Evolutionary conservation across 64 coral and sea anemone genomes (phyloP).

Genomic region (Stylophora pistillata): DNA sequence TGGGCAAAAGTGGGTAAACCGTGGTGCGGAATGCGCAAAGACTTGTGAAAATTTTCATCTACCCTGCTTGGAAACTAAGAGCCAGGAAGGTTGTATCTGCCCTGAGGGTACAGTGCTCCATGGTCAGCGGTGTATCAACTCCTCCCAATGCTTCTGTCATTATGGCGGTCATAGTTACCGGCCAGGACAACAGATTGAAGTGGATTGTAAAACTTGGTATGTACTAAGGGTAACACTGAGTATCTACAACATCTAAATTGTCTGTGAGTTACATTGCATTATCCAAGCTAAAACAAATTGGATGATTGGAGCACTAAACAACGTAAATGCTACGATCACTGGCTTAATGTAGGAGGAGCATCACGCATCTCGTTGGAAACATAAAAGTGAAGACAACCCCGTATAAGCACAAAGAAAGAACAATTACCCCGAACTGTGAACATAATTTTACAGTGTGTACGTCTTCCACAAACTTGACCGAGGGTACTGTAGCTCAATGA

Average conservation of each 20-base stretch:
- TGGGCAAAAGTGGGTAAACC: conserved; percentile 62
- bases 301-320: too few species aligned
- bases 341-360: too few species aligned
- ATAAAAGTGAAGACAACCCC: too few species aligned
- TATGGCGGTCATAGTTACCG: conserved; percentile 61
- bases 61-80: conserved; percentile 61
- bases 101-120: conserved; percentile 68
- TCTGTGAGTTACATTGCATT: too few species aligned
- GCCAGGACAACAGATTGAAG: conserved; percentile 64
- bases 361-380: too few species aligned
- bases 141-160: conserved; percentile 81
- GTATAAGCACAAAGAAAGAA: too few species aligned
- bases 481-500: too few species aligned
- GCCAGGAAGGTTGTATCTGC: conserved; percentile 76
- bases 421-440: too few species aligned
- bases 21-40: conserved; percentile 71
- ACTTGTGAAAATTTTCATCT: conserved; percentile 79
- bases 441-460: too few species aligned
- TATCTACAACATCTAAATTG: not conserved
- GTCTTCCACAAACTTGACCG: too few species aligned
- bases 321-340: too few species aligned
- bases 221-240: conserved; percentile 9
- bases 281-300: too few species aligned
- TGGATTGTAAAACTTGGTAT: conserved; percentile 85
- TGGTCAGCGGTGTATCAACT: conserved; percentile 72